Conservation (phyloP, 2,113 vertebrate species). For the Tetrax tetrax region DNA sequence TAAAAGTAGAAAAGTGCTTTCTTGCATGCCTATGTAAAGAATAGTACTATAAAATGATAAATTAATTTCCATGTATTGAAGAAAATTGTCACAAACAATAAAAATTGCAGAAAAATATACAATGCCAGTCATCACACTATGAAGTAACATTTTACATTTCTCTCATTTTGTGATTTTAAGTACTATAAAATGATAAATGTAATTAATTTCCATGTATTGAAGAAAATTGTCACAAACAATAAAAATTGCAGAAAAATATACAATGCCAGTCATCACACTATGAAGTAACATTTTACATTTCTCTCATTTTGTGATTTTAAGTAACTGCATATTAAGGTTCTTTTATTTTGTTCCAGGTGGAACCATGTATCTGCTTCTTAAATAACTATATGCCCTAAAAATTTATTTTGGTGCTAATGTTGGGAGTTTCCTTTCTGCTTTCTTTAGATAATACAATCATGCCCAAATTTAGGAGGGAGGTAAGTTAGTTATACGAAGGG, state of each 20-base stretch:
- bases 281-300: not conserved
- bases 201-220: too few relatives aligned
- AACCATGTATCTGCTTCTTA: not conserved
- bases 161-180: not conserved
- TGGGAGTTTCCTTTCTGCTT: not conserved
- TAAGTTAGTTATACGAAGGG: slow-evolving; percentile 43
- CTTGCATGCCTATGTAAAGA: not conserved
- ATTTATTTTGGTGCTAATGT: not conserved
- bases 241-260: not conserved
- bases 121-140: not conserved
- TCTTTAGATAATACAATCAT: not conserved
- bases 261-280: not conserved
- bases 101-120: not conserved
- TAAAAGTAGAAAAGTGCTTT: not conserved
- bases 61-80: not conserved
- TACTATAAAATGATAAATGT: not conserved
- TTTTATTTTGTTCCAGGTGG: not conserved
- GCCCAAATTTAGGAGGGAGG: slow-evolving; percentile 23
- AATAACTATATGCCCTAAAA: not conserved
- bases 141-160: not conserved
- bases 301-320: not conserved
- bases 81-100: not conserved
- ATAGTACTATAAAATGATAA: not conserved
- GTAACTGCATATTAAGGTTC: not conserved
- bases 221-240: not conserved